Evolutionary conservation across 2,797 vertebrate genomes (phyloP).

Genomic region (Pangasius krempfi): DNA sequence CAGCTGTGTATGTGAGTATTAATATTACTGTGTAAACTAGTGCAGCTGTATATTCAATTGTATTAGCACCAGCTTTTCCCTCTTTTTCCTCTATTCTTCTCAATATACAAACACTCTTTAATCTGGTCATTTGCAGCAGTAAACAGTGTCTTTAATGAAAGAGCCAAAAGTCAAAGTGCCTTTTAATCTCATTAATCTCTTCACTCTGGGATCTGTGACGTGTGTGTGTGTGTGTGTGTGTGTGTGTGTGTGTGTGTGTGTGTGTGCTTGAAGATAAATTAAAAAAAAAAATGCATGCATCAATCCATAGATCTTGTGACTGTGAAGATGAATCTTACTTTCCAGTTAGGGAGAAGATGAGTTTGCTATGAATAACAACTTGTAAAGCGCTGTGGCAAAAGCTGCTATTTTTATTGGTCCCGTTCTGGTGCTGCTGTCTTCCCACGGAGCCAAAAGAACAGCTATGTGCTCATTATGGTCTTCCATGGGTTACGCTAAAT

Average conservation of each 20-base stretch:
- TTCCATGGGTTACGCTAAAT: constrained; percentile 63
- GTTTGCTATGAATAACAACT: constrained; percentile 52
- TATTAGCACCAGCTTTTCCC: constrained; percentile 52
- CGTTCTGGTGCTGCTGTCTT: constrained; percentile 58
- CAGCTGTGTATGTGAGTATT: neutral
- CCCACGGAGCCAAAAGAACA: constrained; percentile 63
- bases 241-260: neutral
- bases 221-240: neutral
- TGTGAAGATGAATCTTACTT: constrained; percentile 30
- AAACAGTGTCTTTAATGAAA: constrained; percentile 41
- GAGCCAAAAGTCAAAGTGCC: constrained; percentile 56
- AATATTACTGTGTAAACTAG: constrained; percentile 1
- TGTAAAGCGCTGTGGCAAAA: constrained; percentile 44
- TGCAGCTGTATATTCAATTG: neutral
- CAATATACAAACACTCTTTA: constrained; percentile 45
- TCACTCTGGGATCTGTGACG: constrained; percentile 56
- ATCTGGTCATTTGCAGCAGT: constrained; percentile 37
- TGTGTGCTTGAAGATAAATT: neutral
- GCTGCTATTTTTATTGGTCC: constrained; percentile 55
- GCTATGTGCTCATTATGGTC: constrained; percentile 70
- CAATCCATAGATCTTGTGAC: neutral
- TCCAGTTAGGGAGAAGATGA: neutral
- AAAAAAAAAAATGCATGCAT: neutral
- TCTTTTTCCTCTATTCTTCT: constrained; percentile 46
- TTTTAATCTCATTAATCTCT: constrained; percentile 63